Evolutionary conservation across 2,797 vertebrate genomes (phyloP).

Genomic region (Catostomus latipinnis): DNA sequence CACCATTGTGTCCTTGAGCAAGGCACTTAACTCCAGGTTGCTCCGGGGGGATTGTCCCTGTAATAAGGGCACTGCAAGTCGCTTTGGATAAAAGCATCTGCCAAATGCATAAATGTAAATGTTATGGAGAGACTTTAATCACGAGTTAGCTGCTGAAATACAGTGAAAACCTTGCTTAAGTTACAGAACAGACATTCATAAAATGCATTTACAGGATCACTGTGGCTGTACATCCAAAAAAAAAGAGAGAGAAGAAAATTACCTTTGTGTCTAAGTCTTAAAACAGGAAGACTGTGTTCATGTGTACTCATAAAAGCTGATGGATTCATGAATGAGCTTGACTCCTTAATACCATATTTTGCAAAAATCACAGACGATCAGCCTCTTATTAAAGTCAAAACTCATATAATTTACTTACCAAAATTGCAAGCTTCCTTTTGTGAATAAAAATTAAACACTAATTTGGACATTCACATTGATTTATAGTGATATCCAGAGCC

Average conservation of each 20-base stretch:
- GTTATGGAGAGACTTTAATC: slow-evolving; percentile 57
- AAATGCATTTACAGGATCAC: slow-evolving; percentile 56
- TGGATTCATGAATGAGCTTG: slow-evolving; percentile 55
- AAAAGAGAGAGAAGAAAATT: slow-evolving; percentile 38
- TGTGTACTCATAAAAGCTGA: slow-evolving; percentile 53
- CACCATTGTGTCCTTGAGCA: no score
- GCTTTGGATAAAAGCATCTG: no score
- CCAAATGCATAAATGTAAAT: no score
- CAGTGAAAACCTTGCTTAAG: slow-evolving; percentile 67
- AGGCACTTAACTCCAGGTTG: no score
- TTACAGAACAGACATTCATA: slow-evolving; percentile 63
- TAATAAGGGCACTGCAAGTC: no score
- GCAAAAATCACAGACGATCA: slow-evolving; percentile 32
- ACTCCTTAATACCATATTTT: slow-evolving; percentile 58
- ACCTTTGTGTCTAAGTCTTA: slow-evolving; percentile 50
- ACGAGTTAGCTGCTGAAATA: slow-evolving; percentile 56
- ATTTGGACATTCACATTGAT: slow-evolving; percentile 58
- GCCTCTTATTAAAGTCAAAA: slow-evolving; percentile 23
- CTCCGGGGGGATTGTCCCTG: no score
- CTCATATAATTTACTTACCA: slow-evolving; percentile 19
- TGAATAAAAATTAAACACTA: slow-evolving; percentile 25
- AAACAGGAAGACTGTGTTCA: slow-evolving; percentile 62
- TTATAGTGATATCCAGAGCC: slow-evolving; percentile 51
- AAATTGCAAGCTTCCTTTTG: slow-evolving; percentile 9
- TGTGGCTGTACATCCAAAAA: slow-evolving; percentile 50